These are phyloP conservation scores for Peromyscus aztecus DNA, from an alignment of 2,797 vertebrate genomes.

Conservation along the genomic window DNA sequence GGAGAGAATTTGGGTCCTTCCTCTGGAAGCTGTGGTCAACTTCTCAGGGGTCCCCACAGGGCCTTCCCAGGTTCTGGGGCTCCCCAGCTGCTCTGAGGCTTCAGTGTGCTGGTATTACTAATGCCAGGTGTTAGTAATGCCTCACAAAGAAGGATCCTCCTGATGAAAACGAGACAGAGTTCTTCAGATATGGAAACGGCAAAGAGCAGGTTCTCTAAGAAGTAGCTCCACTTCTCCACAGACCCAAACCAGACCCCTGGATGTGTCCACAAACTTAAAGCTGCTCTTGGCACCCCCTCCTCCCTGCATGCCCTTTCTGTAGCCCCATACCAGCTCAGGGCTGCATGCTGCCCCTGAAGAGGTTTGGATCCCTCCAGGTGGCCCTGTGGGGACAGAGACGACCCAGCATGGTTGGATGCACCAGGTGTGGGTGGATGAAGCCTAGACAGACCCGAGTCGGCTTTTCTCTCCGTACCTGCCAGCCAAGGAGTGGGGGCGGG, in stretches of 20 bases:
- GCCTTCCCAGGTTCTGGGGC: background rate
- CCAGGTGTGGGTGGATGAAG: background rate
- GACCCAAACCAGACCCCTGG: background rate
- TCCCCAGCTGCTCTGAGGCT: background rate
- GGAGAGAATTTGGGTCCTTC: background rate
- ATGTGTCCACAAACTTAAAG: background rate
- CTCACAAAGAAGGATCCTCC: slow-evolving; percentile 49
- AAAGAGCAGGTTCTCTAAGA: background rate
- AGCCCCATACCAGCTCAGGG: background rate
- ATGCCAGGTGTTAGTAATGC: background rate
- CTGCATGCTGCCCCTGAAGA: background rate
- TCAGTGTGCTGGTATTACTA: background rate
- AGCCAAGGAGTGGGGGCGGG: background rate
- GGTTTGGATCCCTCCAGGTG: background rate
- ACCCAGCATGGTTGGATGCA: background rate
- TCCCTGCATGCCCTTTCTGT: background rate
- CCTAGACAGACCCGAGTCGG: rapidly evolving
- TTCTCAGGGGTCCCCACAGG: background rate
- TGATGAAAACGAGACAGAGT: background rate
- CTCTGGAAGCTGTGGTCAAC: background rate
- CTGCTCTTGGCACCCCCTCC: background rate
- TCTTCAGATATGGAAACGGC: background rate
- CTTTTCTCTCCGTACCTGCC: background rate
- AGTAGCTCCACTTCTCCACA: background rate
- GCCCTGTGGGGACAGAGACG: background rate